A percentile compares a stretch with the other conserved stretches of the same genome.
phyloP scores from a whole-genome alignment of 2,113 vertebrate species.

The Neoarius graeffei region DNA sequence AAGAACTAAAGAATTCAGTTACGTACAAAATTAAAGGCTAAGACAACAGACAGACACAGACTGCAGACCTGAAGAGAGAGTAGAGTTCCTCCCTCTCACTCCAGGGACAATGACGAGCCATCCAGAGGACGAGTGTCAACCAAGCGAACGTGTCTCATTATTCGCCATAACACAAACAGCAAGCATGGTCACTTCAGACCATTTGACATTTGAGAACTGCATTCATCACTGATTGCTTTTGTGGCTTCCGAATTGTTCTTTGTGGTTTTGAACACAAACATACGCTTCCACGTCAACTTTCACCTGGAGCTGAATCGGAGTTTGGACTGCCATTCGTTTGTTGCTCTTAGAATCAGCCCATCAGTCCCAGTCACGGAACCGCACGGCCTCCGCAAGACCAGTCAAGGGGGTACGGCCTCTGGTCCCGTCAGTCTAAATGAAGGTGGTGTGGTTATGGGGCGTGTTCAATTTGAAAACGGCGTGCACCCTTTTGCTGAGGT shows the following conservation, averaged over 20 bases:
- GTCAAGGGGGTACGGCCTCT: neutral
- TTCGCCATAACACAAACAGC: conserved; percentile 55
- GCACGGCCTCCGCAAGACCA: neutral
- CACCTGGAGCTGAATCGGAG: neutral
- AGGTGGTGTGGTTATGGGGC: neutral
- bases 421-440: neutral
- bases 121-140: conserved; percentile 46
- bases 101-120: conserved; percentile 40
- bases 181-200: conserved; percentile 49
- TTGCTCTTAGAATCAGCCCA: neutral
- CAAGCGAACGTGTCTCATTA: conserved; percentile 63
- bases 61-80: neutral
- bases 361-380: neutral
- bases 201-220: conserved; percentile 60
- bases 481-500: too few species aligned
- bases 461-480: neutral
- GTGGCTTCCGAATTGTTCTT: neutral
- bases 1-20: neutral
- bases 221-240: conserved; percentile 60
- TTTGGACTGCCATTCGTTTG: neutral
- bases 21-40: neutral
- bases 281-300: neutral
- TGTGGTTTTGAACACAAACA: conserved; percentile 28
- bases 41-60: neutral
- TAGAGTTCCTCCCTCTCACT: neutral